phyloP scores from a whole-genome alignment of 2,888 invertebrate genomes.

The Odontocolon sp. region DNA sequence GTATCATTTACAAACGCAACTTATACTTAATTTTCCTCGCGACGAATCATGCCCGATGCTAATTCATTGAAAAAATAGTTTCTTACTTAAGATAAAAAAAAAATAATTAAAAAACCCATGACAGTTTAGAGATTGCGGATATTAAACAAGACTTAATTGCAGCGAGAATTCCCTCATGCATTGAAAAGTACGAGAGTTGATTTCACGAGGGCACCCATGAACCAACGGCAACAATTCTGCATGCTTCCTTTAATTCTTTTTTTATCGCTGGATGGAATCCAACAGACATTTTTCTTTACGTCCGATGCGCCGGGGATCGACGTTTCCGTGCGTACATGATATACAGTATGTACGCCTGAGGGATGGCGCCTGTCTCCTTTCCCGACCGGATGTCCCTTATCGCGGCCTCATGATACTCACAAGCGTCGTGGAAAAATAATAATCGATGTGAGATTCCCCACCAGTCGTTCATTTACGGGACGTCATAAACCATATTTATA shows the following conservation, averaged over 20 bases:
- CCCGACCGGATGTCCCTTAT: slow-evolving; percentile 54
- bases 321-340: slow-evolving; percentile 53
- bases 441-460: slow-evolving; percentile 33
- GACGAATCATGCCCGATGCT: slow-evolving; percentile 19
- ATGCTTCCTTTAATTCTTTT: slow-evolving; percentile 6
- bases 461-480: slow-evolving; percentile 6
- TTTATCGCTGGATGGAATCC: slow-evolving; percentile 1
- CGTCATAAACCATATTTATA: neutral
- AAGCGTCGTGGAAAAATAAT: slow-evolving; percentile 48
- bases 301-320: slow-evolving; percentile 39
- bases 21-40: slow-evolving; percentile 14
- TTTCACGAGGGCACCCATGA: neutral
- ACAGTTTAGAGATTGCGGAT: slow-evolving; percentile 1
- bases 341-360: neutral
- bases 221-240: neutral
- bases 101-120: slow-evolving; percentile 22
- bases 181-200: slow-evolving; percentile 23
- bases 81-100: neutral
- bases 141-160: slow-evolving; percentile 42
- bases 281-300: neutral
- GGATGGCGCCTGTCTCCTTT: slow-evolving; percentile 41
- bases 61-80: neutral
- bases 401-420: slow-evolving; percentile 40
- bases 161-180: slow-evolving; percentile 30
- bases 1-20: slow-evolving; percentile 5